Conservation (phyloP, 2,888 invertebrate genomes). For the Lasioglossum vierecki region DNA sequence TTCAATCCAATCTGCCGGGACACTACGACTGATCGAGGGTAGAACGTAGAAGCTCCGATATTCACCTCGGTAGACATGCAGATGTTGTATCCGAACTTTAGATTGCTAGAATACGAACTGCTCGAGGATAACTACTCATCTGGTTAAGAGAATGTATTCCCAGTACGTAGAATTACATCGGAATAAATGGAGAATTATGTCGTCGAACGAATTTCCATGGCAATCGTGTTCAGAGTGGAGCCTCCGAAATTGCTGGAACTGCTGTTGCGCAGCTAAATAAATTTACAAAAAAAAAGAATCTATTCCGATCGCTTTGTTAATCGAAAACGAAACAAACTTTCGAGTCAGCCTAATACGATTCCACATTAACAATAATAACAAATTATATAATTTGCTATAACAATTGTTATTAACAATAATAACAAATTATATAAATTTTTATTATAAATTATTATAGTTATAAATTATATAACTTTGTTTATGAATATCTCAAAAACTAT, state of each 20-base stretch:
- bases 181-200: neutral
- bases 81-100: constrained; percentile 32
- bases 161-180: neutral
- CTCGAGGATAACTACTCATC: neutral
- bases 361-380: no score
- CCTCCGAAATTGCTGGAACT: neutral
- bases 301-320: neutral
- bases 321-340: no score
- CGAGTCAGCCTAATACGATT: neutral
- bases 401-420: no score
- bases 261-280: neutral
- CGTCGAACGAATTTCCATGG: neutral
- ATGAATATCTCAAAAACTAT: no score
- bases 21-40: constrained; percentile 11
- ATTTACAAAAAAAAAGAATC: neutral
- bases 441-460: no score
- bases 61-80: constrained; percentile 20
- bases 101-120: constrained; percentile 25
- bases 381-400: no score
- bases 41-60: constrained; percentile 3
- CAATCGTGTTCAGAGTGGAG: neutral
- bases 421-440: no score
- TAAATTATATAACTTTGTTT: no score
- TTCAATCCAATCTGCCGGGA: neutral
- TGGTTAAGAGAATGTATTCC: neutral